These are phyloP conservation scores for Eilema sororculum DNA, from an alignment of 2,888 invertebrate genomes.

Conservation along the genomic window DNA sequence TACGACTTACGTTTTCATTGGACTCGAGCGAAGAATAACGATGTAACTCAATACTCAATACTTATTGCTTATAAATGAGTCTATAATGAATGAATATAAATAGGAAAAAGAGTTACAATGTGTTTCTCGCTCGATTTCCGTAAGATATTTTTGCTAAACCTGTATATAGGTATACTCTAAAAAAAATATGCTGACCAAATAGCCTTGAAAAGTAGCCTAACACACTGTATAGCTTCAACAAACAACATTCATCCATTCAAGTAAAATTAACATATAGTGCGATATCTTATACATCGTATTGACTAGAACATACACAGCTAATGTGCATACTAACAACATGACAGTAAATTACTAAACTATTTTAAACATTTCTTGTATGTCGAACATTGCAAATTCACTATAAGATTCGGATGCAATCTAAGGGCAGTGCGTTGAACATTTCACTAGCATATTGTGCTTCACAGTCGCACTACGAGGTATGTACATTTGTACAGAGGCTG, in stretches of 20 bases:
- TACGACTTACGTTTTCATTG: not conserved
- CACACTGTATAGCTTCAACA: not conserved
- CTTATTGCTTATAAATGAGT: not conserved
- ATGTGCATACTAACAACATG: slow-evolving; percentile 45
- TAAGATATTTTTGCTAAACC: not conserved
- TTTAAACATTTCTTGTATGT: slow-evolving; percentile 30
- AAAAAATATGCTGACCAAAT: slow-evolving; percentile 1
- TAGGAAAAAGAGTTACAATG: not conserved
- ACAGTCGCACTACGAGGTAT: slow-evolving; percentile 60
- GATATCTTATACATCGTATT: slow-evolving; percentile 27
- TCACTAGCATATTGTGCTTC: slow-evolving; percentile 64
- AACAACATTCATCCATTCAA: slow-evolving; percentile 8
- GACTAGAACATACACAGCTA: slow-evolving; percentile 41
- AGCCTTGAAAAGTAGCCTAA: not conserved
- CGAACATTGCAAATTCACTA: slow-evolving; percentile 45
- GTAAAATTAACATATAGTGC: slow-evolving; percentile 33
- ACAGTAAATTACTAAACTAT: slow-evolving; percentile 43
- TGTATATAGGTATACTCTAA: not conserved
- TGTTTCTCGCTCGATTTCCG: not conserved
- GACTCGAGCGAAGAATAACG: not conserved
- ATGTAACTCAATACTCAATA: not conserved
- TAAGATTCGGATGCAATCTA: slow-evolving; percentile 53
- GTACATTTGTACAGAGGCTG: slow-evolving; percentile 46
- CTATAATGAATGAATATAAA: not conserved
- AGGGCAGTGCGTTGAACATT: slow-evolving; percentile 61